Evolutionary conservation across 2,113 vertebrate genomes (phyloP).

Genomic region (Actenoides lindsayi): DNA sequence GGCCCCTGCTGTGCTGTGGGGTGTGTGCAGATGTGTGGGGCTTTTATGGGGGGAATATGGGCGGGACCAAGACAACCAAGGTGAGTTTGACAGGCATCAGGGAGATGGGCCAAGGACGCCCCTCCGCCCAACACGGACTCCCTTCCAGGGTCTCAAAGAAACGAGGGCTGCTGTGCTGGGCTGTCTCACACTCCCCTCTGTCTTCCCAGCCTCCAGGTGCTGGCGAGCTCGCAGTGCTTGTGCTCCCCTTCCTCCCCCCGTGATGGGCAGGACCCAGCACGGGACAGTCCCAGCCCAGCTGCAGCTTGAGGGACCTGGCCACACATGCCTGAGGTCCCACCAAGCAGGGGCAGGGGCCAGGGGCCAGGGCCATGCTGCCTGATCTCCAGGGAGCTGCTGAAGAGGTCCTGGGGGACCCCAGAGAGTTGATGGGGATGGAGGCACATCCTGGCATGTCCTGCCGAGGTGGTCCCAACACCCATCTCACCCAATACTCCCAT

Average conservation of each 20-base stretch:
- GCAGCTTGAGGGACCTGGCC: fast-evolving
- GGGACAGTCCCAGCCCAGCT: not conserved
- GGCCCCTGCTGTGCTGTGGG: not conserved
- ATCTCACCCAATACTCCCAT: too few relatives aligned
- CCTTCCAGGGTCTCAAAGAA: not conserved
- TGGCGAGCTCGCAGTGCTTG: not conserved
- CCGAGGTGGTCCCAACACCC: not conserved
- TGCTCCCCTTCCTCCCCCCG: not conserved
- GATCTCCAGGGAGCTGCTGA: not conserved
- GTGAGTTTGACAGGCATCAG: not conserved
- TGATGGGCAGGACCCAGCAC: not conserved
- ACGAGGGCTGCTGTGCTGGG: not conserved
- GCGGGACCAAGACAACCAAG: not conserved
- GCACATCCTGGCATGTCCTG: not conserved
- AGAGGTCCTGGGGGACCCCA: not conserved
- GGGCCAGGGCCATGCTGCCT: not conserved
- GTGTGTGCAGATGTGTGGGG: not conserved
- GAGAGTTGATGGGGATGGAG: not conserved
- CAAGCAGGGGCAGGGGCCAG: fast-evolving
- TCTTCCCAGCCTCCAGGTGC: not conserved
- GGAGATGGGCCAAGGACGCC: not conserved
- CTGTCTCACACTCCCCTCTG: not conserved
- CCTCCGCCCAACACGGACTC: not conserved
- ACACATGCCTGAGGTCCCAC: not conserved
- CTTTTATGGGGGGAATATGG: not conserved